Evolutionary conservation across 2,797 vertebrate genomes (phyloP).

Genomic region (Trematomus bernacchii): DNA sequence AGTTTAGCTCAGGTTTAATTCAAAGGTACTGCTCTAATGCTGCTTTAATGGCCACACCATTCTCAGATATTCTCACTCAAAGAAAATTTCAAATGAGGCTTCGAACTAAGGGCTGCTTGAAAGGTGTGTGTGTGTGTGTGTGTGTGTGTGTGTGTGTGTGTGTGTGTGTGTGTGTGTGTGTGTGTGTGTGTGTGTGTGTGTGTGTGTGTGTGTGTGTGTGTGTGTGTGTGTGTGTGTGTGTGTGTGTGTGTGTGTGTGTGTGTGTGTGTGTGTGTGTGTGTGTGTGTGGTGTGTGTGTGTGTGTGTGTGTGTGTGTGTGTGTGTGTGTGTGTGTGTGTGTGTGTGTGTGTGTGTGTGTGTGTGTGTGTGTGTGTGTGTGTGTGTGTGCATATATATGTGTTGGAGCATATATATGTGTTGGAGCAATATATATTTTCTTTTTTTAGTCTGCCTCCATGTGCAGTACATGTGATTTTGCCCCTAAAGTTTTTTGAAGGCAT

Average conservation of each 20-base stretch:
- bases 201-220: too few species aligned
- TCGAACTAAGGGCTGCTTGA: slow-evolving; percentile 75
- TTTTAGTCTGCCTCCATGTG: slow-evolving; percentile 21
- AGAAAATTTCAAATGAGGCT: slow-evolving; percentile 88
- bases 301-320: neutral
- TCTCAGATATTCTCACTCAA: slow-evolving; percentile 92
- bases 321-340: too few species aligned
- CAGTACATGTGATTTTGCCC: slow-evolving; percentile 39
- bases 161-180: slow-evolving; percentile 9
- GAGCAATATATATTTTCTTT: slow-evolving; percentile 32
- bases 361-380: too few species aligned
- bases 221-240: slow-evolving; percentile 5
- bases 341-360: too few species aligned
- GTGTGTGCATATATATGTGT: too few species aligned
- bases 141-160: slow-evolving; percentile 7
- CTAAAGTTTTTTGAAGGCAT: slow-evolving; percentile 36
- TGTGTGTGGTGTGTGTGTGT: too few species aligned
- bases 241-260: too few species aligned
- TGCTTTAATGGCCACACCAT: slow-evolving; percentile 89
- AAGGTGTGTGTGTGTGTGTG: slow-evolving; percentile 66
- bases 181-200: too few species aligned
- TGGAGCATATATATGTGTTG: too few species aligned
- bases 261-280: too few species aligned
- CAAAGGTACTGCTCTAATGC: slow-evolving; percentile 88
- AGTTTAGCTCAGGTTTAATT: slow-evolving; percentile 92